A percentile compares a stretch with the other conserved stretches of the same genome.
These are phyloP conservation scores for Globia sparganii DNA, from an alignment of 2,888 invertebrate species.

Conservation along the genomic window DNA sequence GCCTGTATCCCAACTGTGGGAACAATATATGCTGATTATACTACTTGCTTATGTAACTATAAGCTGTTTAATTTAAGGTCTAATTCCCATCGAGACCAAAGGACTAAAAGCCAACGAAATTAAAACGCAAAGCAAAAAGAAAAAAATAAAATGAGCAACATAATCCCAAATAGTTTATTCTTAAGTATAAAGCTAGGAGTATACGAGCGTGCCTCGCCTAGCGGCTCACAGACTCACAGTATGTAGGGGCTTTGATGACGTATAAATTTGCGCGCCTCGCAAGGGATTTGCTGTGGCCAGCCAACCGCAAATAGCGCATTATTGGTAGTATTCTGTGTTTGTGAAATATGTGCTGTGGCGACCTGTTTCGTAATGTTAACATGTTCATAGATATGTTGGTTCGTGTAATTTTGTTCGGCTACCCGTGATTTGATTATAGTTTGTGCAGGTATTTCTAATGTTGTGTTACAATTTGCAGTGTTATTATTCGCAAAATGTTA, in stretches of 20 bases:
- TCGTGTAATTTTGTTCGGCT: conserved; percentile 10
- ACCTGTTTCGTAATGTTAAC: conserved; percentile 29
- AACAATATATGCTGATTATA: background rate
- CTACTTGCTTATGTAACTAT: background rate
- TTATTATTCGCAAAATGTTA: background rate
- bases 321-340: conserved; percentile 62
- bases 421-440: background rate
- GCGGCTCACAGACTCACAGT: conserved; percentile 31
- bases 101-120: background rate
- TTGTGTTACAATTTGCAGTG: background rate
- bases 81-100: background rate
- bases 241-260: conserved; percentile 60
- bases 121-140: background rate
- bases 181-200: conserved; percentile 43
- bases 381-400: conserved; percentile 22
- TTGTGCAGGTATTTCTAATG: conserved; percentile 7
- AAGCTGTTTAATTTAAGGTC: background rate
- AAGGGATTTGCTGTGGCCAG: conserved; percentile 65
- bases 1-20: background rate
- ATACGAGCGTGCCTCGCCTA: conserved; percentile 40
- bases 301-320: conserved; percentile 67
- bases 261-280: conserved; percentile 67
- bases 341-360: conserved; percentile 54
- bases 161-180: conserved; percentile 28
- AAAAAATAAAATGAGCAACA: background rate